phyloP scores from a whole-genome alignment of 2,888 invertebrate species.

The Prenolepis imparis region DNA sequence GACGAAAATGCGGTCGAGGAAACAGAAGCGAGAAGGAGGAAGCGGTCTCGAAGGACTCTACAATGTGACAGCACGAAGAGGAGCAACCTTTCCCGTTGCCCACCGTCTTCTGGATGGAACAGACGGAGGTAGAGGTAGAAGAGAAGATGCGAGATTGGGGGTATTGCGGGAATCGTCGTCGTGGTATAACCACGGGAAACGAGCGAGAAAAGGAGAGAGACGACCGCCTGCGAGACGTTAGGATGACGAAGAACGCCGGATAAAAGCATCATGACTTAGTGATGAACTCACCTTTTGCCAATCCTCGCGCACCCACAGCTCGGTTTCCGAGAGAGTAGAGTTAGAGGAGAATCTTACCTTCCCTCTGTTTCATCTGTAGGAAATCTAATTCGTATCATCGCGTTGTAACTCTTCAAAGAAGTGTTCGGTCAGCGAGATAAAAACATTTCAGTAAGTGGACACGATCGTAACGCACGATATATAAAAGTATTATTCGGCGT shows the following conservation, averaged over 20 bases:
- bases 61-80: slow-evolving; percentile 33
- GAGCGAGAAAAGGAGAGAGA: slow-evolving; percentile 31
- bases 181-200: background rate
- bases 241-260: slow-evolving; percentile 78
- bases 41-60: slow-evolving; percentile 27
- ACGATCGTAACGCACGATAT: slow-evolving; percentile 20
- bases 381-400: slow-evolving; percentile 50
- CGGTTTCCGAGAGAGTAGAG: slow-evolving; percentile 24
- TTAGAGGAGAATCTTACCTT: slow-evolving; percentile 18
- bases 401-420: slow-evolving; percentile 54
- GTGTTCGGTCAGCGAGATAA: slow-evolving; percentile 44
- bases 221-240: slow-evolving; percentile 51
- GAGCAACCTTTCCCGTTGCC: background rate
- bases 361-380: slow-evolving; percentile 29
- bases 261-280: slow-evolving; percentile 86
- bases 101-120: background rate
- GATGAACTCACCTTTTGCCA: slow-evolving; percentile 81
- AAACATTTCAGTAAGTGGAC: slow-evolving; percentile 44
- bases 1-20: background rate
- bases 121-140: slow-evolving; percentile 21
- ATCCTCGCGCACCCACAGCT: slow-evolving; percentile 56
- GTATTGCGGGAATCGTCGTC: slow-evolving; percentile 5
- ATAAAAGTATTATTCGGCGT: background rate
- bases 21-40: slow-evolving; percentile 23
- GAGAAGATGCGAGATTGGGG: slow-evolving; percentile 46